A percentile compares a stretch with the other conserved stretches of the same genome.
These are phyloP conservation scores for Lypha dubia DNA, from an alignment of 2,888 invertebrate species.

Conservation along the genomic window DNA sequence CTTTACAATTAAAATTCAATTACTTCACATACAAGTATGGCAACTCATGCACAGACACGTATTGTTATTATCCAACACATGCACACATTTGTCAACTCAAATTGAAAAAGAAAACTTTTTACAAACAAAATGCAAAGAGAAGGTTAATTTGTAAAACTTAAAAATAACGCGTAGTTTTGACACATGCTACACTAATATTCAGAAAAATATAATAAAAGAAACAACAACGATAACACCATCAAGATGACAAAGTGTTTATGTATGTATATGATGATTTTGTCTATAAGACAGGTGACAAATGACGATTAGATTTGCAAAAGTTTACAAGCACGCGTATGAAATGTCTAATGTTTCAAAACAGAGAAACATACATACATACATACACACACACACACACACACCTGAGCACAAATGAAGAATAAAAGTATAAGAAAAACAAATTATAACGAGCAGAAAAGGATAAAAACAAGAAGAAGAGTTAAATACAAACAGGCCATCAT, in stretches of 20 bases:
- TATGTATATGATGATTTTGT: neutral
- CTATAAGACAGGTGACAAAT: constrained; percentile 70
- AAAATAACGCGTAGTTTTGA: constrained; percentile 71
- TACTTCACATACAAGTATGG: constrained; percentile 33
- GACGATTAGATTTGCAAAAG: constrained; percentile 63
- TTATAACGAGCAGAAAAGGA: constrained; percentile 25
- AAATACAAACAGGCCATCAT: constrained; percentile 45
- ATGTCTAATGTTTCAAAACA: constrained; percentile 35
- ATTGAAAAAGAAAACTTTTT: constrained; percentile 30
- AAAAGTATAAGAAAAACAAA: constrained; percentile 7
- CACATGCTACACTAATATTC: constrained; percentile 69
- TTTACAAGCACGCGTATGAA: constrained; percentile 41
- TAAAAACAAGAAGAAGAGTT: constrained; percentile 49
- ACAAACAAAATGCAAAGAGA: constrained; percentile 27
- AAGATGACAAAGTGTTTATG: constrained; percentile 50
- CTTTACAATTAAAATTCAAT: constrained; percentile 63
- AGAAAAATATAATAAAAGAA: constrained; percentile 52
- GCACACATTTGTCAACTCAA: constrained; percentile 7
- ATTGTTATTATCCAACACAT: neutral
- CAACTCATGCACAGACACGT: constrained; percentile 18
- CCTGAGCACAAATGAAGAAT: constrained; percentile 62
- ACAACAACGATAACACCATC: constrained; percentile 46
- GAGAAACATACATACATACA: constrained; percentile 1
- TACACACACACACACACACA: constrained; percentile 39
- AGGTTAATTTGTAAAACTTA: constrained; percentile 57